Percentiles rank a stretch among this genome's conserved stretches.
These are phyloP conservation scores for Axea sp. DNA, from an alignment of 2,888 invertebrate genomes.

Conservation along the genomic window DNA sequence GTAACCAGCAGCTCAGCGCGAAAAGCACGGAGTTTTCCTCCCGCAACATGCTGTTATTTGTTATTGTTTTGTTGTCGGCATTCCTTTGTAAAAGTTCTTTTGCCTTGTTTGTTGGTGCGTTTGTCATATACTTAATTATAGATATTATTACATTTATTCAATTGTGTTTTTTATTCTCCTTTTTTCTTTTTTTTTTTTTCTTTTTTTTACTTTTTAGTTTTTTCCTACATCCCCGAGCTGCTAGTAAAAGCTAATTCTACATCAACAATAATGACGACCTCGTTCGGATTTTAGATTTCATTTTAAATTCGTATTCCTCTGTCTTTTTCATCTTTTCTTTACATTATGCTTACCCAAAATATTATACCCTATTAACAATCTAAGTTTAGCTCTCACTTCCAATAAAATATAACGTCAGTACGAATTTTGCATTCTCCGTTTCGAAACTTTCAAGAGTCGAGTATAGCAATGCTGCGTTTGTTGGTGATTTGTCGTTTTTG, in stretches of 20 bases:
- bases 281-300: constrained; percentile 63
- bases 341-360: constrained; percentile 73
- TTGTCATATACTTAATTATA: too few relatives aligned
- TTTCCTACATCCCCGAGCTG: constrained; percentile 71
- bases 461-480: constrained; percentile 6
- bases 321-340: constrained; percentile 36
- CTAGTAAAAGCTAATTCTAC: constrained; percentile 73
- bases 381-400: constrained; percentile 74
- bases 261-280: constrained; percentile 74
- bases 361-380: constrained; percentile 75
- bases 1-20: too few relatives aligned
- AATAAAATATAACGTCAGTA: constrained; percentile 71
- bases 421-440: constrained; percentile 65
- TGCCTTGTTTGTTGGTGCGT: too few relatives aligned
- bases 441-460: background rate
- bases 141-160: too few relatives aligned
- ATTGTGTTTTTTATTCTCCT: constrained; percentile 38
- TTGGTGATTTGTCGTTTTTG: constrained; percentile 2
- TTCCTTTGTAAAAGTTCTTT: too few relatives aligned
- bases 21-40: too few relatives aligned
- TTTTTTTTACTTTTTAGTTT: constrained; percentile 22
- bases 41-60: too few relatives aligned
- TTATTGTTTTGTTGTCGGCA: too few relatives aligned
- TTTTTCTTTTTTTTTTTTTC: constrained; percentile 8
- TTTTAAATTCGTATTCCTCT: constrained; percentile 61